Percentiles rank a stretch among this genome's conserved stretches.
phyloP scores from a whole-genome alignment of 2,888 invertebrate genomes.

The Gisinianus flammeolus region DNA sequence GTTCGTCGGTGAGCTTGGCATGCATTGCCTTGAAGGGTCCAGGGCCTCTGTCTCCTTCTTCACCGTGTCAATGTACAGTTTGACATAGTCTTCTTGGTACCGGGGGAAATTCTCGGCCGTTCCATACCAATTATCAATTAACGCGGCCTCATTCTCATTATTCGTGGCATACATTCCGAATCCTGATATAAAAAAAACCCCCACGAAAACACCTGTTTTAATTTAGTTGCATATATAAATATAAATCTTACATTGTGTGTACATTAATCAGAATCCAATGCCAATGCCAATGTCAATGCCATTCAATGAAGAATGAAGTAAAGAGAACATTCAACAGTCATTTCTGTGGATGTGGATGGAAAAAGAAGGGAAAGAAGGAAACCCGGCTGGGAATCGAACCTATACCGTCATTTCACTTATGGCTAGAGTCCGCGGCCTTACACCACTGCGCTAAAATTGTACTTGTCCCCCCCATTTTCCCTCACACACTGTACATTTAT shows the following conservation, averaged over 20 bases:
- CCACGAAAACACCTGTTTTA: constrained; percentile 75
- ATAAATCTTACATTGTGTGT: constrained; percentile 61
- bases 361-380: too few species aligned
- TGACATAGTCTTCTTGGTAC: constrained; percentile 78
- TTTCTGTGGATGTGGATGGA: too few species aligned
- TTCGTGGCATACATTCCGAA: constrained; percentile 67
- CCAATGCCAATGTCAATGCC: too few species aligned
- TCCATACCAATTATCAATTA: constrained; percentile 78
- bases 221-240: constrained; percentile 69
- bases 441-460: too few species aligned
- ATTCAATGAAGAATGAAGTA: too few species aligned
- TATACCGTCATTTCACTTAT: too few species aligned
- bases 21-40: constrained; percentile 72
- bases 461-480: too few species aligned
- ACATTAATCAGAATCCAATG: too few species aligned
- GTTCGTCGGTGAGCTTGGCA: constrained; percentile 92
- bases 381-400: too few species aligned
- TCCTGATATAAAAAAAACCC: constrained; percentile 89
- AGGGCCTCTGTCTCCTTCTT: constrained; percentile 69
- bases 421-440: too few species aligned
- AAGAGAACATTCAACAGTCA: too few species aligned
- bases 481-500: too few species aligned
- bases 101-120: constrained; percentile 62
- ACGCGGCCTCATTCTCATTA: constrained; percentile 74
- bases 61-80: constrained; percentile 81